Conservation (phyloP, 2,888 invertebrate species). For the Drosophila quinaria region DNA sequence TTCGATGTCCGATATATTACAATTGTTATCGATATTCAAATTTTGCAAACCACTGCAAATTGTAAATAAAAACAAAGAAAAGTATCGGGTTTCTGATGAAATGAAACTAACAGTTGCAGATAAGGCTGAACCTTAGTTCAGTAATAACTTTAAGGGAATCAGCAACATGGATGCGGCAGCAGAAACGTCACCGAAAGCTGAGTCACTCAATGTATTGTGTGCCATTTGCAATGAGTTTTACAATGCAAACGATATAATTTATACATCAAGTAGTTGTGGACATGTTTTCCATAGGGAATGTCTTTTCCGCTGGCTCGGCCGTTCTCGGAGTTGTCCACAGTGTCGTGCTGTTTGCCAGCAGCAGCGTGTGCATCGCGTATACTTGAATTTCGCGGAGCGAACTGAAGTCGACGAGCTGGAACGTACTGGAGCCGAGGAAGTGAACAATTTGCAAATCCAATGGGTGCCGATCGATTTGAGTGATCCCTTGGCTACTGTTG, state of each 20-base stretch:
- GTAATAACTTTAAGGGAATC: not conserved
- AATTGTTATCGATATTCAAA: conserved; percentile 1
- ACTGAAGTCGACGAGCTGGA: conserved; percentile 60
- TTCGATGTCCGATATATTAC: not conserved
- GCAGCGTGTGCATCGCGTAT: conserved; percentile 71
- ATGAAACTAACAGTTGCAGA: not conserved
- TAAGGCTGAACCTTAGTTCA: not conserved
- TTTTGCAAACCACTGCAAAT: not conserved
- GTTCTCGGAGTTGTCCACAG: conserved; percentile 75
- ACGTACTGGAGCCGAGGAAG: not conserved
- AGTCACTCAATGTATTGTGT: conserved; percentile 73
- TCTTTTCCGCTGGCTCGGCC: conserved; percentile 68
- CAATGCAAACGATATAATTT: conserved; percentile 64
- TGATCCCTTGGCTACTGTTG: conserved; percentile 3
- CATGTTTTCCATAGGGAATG: conserved; percentile 80
- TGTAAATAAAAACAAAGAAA: conserved; percentile 12
- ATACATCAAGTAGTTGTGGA: conserved; percentile 72
- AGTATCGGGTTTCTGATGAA: conserved; percentile 17
- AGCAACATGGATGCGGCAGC: conserved; percentile 32
- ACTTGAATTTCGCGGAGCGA: conserved; percentile 73
- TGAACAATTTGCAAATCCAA: conserved; percentile 40
- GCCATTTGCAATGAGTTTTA: conserved; percentile 81
- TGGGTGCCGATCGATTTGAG: conserved; percentile 60
- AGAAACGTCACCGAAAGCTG: not conserved
- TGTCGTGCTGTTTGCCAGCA: conserved; percentile 69